These are phyloP conservation scores for Rhopalosiphum padi DNA, from an alignment of 1,140 invertebrate species.

Conservation along the genomic window DNA sequence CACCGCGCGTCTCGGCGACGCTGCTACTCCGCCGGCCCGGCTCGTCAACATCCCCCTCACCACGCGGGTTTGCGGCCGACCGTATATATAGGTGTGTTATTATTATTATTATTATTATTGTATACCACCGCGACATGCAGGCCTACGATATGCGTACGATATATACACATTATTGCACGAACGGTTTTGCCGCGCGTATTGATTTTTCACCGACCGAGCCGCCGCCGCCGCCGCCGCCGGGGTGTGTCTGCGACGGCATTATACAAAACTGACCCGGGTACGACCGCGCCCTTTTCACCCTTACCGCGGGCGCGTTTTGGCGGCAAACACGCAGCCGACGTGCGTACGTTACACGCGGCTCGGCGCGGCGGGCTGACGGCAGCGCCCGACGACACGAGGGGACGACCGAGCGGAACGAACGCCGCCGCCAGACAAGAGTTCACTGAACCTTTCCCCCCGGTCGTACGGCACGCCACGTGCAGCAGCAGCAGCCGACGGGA, in stretches of 20 bases:
- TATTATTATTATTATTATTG: no score
- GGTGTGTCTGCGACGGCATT: slow-evolving; percentile 23
- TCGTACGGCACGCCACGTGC: slow-evolving; percentile 26
- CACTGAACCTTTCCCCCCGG: slow-evolving; percentile 53
- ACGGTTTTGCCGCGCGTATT: slow-evolving; percentile 36
- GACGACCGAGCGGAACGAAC: slow-evolving; percentile 44
- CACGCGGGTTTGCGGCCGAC: neutral
- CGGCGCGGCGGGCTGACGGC: neutral
- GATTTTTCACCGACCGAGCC: slow-evolving; percentile 19
- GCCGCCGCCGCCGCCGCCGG: neutral
- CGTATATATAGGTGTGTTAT: neutral
- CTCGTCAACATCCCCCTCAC: neutral
- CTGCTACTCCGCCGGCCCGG: neutral
- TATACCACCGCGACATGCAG: neutral
- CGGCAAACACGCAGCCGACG: slow-evolving; percentile 41
- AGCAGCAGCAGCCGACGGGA: neutral
- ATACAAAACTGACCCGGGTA: slow-evolving; percentile 42
- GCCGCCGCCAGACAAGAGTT: slow-evolving; percentile 42
- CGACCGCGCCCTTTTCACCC: slow-evolving; percentile 57
- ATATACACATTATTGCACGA: neutral
- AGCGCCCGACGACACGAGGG: neutral
- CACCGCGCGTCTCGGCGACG: neutral
- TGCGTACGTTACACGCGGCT: neutral
- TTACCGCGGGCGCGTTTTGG: slow-evolving; percentile 28
- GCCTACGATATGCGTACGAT: no score